These are phyloP conservation scores for Halcyon malimbica DNA, from an alignment of 2,113 vertebrate species.

Conservation along the genomic window DNA sequence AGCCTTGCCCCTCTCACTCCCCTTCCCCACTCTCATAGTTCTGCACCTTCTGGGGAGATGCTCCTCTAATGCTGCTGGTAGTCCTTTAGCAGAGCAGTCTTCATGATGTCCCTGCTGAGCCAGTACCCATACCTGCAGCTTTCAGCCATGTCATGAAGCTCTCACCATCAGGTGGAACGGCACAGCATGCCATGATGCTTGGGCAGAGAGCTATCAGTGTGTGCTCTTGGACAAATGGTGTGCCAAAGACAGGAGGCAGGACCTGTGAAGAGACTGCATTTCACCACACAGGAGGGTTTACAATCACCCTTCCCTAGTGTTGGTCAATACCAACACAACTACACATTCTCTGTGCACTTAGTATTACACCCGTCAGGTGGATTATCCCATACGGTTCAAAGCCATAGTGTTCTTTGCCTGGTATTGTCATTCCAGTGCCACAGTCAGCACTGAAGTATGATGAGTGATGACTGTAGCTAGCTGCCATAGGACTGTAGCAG, in stretches of 20 bases:
- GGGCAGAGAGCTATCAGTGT: background rate
- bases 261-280: background rate
- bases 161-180: background rate
- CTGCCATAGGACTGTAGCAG: background rate
- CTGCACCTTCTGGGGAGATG: background rate
- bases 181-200: rapidly evolving
- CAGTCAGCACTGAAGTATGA: background rate
- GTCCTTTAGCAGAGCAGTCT: background rate
- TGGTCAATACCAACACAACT: background rate
- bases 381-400: rapidly evolving
- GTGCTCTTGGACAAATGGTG: rapidly evolving
- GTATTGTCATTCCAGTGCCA: background rate
- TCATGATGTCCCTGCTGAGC: background rate
- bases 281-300: rapidly evolving
- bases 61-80: background rate
- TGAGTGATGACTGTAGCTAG: background rate
- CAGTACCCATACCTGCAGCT: background rate
- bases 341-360: rapidly evolving
- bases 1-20: background rate
- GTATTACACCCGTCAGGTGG: background rate
- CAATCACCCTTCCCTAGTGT: background rate
- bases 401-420: background rate
- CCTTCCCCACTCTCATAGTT: background rate
- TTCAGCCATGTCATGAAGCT: background rate
- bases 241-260: background rate